phyloP scores from a whole-genome alignment of 2,113 vertebrate genomes.

The Colius striatus region DNA sequence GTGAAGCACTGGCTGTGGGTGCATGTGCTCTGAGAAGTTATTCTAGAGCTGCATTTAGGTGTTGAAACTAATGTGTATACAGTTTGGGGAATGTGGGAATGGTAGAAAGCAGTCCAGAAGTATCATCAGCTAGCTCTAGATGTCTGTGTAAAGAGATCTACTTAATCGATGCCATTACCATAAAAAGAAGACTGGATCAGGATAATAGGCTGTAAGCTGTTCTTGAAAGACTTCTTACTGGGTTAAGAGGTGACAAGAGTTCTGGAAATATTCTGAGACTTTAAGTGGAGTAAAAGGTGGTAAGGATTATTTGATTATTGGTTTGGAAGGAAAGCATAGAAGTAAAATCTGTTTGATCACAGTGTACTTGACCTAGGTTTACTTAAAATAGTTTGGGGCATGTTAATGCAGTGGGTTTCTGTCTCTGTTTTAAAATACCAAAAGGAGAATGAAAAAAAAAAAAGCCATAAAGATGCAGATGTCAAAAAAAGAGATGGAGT shows the following conservation, averaged over 20 bases:
- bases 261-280: background rate
- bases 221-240: background rate
- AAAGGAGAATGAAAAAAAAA: background rate
- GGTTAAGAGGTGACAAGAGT: background rate
- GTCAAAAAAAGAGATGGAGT: background rate
- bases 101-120: background rate
- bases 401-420: background rate
- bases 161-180: background rate
- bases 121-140: background rate
- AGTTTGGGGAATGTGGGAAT: background rate
- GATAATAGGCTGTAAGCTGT: background rate
- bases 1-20: background rate
- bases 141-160: background rate
- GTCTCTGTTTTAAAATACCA: background rate
- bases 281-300: background rate
- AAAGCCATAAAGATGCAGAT: background rate
- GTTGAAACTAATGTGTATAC: background rate
- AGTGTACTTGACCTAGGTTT: background rate
- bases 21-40: background rate
- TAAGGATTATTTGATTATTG: background rate
- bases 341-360: background rate
- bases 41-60: background rate
- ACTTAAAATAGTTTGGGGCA: background rate
- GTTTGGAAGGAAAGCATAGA: background rate
- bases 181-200: background rate